Base-by-base conservation (phyloP, 2,797 vertebrate species). In the Gobionotothen gibberifrons region DNA sequence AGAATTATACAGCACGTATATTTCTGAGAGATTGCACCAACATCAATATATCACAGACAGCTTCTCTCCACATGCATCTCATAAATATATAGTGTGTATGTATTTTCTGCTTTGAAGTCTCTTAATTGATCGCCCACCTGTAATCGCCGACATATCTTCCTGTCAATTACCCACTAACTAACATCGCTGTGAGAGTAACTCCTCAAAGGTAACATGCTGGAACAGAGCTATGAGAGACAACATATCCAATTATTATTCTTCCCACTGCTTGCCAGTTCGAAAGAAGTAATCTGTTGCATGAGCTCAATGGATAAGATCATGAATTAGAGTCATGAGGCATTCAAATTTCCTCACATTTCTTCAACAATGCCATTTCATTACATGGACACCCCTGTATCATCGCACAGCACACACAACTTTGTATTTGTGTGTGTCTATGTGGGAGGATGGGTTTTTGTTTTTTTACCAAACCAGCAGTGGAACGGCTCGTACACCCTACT, bases 401-500 rank as follows among this genome's bases (percentile, higher is more conserved):
- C 19, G 2, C 9, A 52, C 54, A 14, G 53, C 44, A 59, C 48
- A 53, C 49, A 63, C 8, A 60, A 58, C 22, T 57, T 72, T 64
- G 26, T 61, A 32, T 64, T 16, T 39, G 17, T 46, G 22, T 64
- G 17, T 46, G 22, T 64, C 14, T 65, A 44, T 39, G 39, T 58
- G 60, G 61, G 57, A 51, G 4, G 46, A 15, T 40, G 22, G 22
- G 54, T 21, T 26, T 26, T 26, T 5, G 4, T 26, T 58, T 66
- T 54, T 72, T 75, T 49, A 65, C 40, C 58, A 62, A 53, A 17
- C 43, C 55, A 70, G 66, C 51, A 63, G 61, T 36, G 12, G 59
- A 71, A 87, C 74, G 57, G 58, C 79, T 72, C 71, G 68, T 59
- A 74, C 62, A 72, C 55, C 76, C 68, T 36, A 54, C 82, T 64